phyloP scores from a whole-genome alignment of 2,888 invertebrate species.

The Leptinotarsa rubiginosa region DNA sequence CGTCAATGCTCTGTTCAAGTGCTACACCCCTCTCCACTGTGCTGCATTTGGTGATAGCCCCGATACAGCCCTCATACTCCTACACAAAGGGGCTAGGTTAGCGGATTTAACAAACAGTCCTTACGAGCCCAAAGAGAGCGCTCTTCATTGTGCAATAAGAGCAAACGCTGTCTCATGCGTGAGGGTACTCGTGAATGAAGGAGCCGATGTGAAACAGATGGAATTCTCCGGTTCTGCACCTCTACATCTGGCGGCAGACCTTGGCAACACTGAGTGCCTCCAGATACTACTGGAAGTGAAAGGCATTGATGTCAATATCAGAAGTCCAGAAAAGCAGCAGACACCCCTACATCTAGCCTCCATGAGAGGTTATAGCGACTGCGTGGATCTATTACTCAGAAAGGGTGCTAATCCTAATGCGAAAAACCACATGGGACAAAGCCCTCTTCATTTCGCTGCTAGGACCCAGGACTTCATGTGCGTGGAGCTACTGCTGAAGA shows the following conservation, averaged over 20 bases:
- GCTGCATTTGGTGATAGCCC: conserved; percentile 89
- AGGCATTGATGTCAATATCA: conserved; percentile 76
- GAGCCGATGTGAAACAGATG: conserved; percentile 79
- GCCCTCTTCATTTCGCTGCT: conserved; percentile 86
- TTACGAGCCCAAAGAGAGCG: conserved; percentile 76
- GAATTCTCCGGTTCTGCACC: conserved; percentile 84
- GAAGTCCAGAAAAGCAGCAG: conserved; percentile 79
- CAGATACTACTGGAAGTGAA: conserved; percentile 80
- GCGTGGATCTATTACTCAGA: conserved; percentile 78
- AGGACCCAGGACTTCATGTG: conserved; percentile 83
- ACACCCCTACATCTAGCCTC: conserved; percentile 88
- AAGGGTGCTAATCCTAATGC: conserved; percentile 81
- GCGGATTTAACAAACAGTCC: conserved; percentile 72
- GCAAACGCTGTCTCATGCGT: conserved; percentile 85
- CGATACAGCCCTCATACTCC: conserved; percentile 81
- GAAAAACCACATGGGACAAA: conserved; percentile 83
- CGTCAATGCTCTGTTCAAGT: conserved; percentile 76
- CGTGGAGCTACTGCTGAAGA: conserved; percentile 76
- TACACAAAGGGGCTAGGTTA: conserved; percentile 77
- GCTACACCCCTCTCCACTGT: conserved; percentile 87
- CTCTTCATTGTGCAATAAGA: conserved; percentile 86
- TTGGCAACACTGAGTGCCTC: conserved; percentile 80
- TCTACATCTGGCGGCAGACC: conserved; percentile 84
- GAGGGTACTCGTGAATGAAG: conserved; percentile 78
- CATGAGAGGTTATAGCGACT: conserved; percentile 86